Base-by-base conservation (phyloP, 1,140 invertebrate genomes). In the Carposina sasakii region DNA sequence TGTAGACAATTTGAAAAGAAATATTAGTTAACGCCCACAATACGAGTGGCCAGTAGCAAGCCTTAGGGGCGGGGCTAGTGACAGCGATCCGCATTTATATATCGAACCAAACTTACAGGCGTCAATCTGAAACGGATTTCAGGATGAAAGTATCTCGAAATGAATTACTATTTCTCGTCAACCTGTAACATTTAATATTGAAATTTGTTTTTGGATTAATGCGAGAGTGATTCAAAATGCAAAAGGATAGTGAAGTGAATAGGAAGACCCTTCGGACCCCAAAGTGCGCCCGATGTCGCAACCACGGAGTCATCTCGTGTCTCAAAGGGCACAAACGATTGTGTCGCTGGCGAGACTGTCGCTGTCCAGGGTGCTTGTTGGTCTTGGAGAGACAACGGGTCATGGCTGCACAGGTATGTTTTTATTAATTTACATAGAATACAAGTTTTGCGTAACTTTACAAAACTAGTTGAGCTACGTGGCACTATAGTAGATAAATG, bases 221-320 rank as follows among this genome's bases (percentile, higher is more conserved):
- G 9, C 6, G 6, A 22, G 37, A 6, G 21, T 4, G 4, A 13
- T 5, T 17, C 5, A 44, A 28, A 28, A 23, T 26, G 41, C 34
- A 60, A 1, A 76, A 76, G 73, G 65, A 67, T 64, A 68, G 57
- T 60, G 76, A 72, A 48, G 56, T 26, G 30, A 46, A 46, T 41
- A 30, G 76, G 10, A 79, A 77, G 43, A 63, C 77, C 23, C 67
- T 91, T 20, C 71, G 94, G 24, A 95, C 92, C 17, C 94, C 95
- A 8, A 96, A 96, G 84, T 96, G 95, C 73, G 94, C 94, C 0
- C 84, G 95, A 6, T 97, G 95, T 63, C 86, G 94, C 30, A 96
- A 96, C 73, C 95, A 97, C 64, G 94, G 94, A 0, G 92, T 96
- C 6, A 94, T 96, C 52, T 95, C 93, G 0, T 93, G 93, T 60